Conservation (phyloP, 2,888 invertebrate species). For the Eristalis arbustorum region DNA sequence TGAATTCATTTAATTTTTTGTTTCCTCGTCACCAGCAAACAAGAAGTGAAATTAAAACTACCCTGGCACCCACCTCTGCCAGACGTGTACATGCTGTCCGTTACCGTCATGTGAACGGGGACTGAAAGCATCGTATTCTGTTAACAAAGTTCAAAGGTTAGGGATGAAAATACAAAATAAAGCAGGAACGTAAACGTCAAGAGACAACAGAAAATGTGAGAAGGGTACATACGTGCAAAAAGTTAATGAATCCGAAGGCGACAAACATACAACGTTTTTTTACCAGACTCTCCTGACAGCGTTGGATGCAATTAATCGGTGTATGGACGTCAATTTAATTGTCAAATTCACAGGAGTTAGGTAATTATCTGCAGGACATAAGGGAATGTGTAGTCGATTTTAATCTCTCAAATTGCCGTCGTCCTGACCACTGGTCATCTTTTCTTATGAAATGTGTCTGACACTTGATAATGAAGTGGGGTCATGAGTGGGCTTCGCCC, state of each 20-base stretch:
- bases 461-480: slow-evolving; percentile 30
- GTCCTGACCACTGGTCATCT: slow-evolving; percentile 4
- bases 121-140: background rate
- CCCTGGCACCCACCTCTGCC: background rate
- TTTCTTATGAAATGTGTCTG: slow-evolving; percentile 27
- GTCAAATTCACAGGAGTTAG: slow-evolving; percentile 20
- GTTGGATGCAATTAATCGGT: slow-evolving; percentile 15
- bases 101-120: background rate
- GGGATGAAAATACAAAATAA: background rate
- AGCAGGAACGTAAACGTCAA: background rate
- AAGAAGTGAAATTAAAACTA: slow-evolving; percentile 35
- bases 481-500: background rate
- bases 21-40: slow-evolving; percentile 3
- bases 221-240: slow-evolving; percentile 5
- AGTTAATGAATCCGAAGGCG: slow-evolving; percentile 25
- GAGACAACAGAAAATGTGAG: slow-evolving; percentile 10
- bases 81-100: background rate
- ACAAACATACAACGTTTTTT: background rate
- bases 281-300: slow-evolving; percentile 9
- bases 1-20: slow-evolving; percentile 15
- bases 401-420: slow-evolving; percentile 36
- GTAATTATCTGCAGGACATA: slow-evolving; percentile 21
- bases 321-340: slow-evolving; percentile 36
- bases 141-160: slow-evolving; percentile 16
- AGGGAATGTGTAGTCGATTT: slow-evolving; percentile 2